Percentiles rank a stretch among this genome's conserved stretches.
phyloP scores from a whole-genome alignment of 2,113 vertebrate genomes.

The Alaudala cheleensis region DNA sequence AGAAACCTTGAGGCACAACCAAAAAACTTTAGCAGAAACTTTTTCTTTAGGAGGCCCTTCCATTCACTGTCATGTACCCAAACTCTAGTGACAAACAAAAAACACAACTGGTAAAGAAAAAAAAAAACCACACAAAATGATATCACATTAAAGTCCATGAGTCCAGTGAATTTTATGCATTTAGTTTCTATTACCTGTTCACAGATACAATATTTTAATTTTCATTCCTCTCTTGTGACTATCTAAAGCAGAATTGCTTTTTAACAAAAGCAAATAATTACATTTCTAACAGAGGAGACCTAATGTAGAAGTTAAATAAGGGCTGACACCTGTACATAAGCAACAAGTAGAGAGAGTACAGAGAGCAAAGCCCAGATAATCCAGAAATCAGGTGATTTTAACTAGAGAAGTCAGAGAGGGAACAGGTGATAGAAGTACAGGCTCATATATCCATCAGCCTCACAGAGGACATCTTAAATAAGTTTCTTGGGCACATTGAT shows the following conservation, averaged over 20 bases:
- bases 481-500: background rate
- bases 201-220: background rate
- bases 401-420: background rate
- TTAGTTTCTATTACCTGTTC: background rate
- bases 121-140: background rate
- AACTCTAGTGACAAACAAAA: background rate
- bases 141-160: background rate
- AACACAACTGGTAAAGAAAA: background rate
- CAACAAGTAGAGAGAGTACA: background rate
- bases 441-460: background rate
- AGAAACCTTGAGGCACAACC: background rate
- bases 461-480: background rate
- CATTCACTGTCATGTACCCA: background rate
- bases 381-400: background rate
- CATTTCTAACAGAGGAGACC: background rate
- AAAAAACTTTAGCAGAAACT: background rate
- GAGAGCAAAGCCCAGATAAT: background rate
- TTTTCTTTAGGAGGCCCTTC: slow-evolving; percentile 7
- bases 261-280: background rate
- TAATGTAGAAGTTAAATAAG: background rate
- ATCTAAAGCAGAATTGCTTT: background rate
- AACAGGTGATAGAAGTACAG: background rate
- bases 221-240: background rate
- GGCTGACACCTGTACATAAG: background rate
- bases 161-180: background rate